Conservation (phyloP, 2,113 vertebrate genomes). For the Symphodus melops region DNA sequence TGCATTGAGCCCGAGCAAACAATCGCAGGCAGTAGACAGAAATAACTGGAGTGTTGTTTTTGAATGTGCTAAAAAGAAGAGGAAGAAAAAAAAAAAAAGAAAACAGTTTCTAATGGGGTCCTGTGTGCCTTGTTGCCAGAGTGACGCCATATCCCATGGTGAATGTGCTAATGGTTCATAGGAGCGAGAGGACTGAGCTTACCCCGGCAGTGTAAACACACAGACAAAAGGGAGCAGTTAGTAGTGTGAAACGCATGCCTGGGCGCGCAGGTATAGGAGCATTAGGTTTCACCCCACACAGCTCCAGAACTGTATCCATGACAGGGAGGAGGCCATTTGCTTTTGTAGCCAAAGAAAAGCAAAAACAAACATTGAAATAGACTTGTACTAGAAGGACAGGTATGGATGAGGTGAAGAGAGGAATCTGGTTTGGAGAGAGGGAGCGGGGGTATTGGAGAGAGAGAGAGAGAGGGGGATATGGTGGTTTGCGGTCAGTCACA, state of each 20-base stretch:
- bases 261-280: slow-evolving; percentile 74
- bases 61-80: slow-evolving; percentile 54
- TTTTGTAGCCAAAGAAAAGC: slow-evolving; percentile 77
- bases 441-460: too few species aligned
- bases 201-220: slow-evolving; percentile 80
- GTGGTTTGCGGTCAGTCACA: slow-evolving; percentile 79
- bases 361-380: slow-evolving; percentile 73
- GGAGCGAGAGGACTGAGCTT: slow-evolving; percentile 70
- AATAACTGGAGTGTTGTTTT: slow-evolving; percentile 68
- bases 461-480: slow-evolving; percentile 65
- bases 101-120: slow-evolving; percentile 82
- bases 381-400: slow-evolving; percentile 56
- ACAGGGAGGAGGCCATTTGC: slow-evolving; percentile 74
- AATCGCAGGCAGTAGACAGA: slow-evolving; percentile 34
- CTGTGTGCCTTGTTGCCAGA: slow-evolving; percentile 82
- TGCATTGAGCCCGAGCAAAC: slow-evolving; percentile 55
- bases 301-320: slow-evolving; percentile 62
- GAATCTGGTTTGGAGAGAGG: slow-evolving; percentile 55
- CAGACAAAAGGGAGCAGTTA: slow-evolving; percentile 80
- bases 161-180: slow-evolving; percentile 79
- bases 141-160: slow-evolving; percentile 79
- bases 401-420: slow-evolving; percentile 60
- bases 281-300: slow-evolving; percentile 77
- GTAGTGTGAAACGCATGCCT: slow-evolving; percentile 75
- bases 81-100: slow-evolving; percentile 52